A percentile compares a stretch with the other conserved stretches of the same genome.
Conservation (phyloP, 2,113 vertebrate genomes). For the Puffinus mauretanicus region DNA sequence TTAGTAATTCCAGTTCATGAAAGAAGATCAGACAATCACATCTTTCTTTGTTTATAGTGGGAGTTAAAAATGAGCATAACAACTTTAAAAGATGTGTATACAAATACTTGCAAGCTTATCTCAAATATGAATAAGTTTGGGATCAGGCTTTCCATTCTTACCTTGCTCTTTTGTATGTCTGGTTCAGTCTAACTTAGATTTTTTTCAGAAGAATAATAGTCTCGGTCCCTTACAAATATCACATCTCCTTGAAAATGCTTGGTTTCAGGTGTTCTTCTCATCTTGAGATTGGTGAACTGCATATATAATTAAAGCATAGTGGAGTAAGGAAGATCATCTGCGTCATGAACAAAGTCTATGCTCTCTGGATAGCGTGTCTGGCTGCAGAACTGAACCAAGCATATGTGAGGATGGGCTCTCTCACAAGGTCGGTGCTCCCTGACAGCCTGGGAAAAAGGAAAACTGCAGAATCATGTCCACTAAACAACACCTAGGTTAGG, state of each 20-base stretch:
- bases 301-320: not conserved
- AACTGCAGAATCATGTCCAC: not conserved
- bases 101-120: not conserved
- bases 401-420: not conserved
- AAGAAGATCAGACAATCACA: not conserved
- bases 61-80: not conserved
- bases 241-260: not conserved
- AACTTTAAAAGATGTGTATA: not conserved
- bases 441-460: not conserved
- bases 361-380: not conserved
- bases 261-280: not conserved
- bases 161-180: not conserved
- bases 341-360: fast-evolving
- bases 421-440: fast-evolving
- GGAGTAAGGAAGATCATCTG: not conserved
- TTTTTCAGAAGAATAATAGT: not conserved
- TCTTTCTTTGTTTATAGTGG: not conserved
- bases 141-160: not conserved
- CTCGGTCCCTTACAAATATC: not conserved
- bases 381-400: not conserved
- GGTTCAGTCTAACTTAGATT: not conserved
- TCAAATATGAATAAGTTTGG: not conserved
- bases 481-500: not conserved
- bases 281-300: not conserved
- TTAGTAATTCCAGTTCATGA: not conserved